Conservation (phyloP, 2,888 invertebrate species). For the Dynastes hyllus region DNA sequence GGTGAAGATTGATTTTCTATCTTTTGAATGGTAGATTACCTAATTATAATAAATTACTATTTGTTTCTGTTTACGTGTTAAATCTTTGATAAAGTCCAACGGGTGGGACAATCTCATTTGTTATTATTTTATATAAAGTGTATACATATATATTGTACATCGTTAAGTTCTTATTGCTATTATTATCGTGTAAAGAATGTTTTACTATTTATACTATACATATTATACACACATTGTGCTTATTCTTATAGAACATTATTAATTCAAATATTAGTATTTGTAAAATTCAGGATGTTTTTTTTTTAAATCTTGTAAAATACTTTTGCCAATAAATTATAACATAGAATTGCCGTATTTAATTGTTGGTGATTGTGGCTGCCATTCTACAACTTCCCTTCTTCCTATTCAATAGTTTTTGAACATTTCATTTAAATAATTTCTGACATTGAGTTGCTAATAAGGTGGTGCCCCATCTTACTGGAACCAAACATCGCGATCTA, state of each 20-base stretch:
- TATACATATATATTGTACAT: constrained; percentile 28
- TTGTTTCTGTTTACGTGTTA: too few relatives aligned
- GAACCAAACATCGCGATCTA: too few relatives aligned
- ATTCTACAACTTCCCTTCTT: too few relatives aligned
- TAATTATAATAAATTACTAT: too few relatives aligned
- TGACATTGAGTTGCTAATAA: too few relatives aligned
- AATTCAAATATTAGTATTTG: constrained; percentile 35
- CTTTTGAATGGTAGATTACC: too few relatives aligned
- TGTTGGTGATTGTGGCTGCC: neutral
- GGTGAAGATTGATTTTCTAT: too few relatives aligned
- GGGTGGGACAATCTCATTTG: neutral
- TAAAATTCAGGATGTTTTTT: constrained; percentile 26
- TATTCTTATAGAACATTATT: constrained; percentile 28
- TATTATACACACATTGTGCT: constrained; percentile 33
- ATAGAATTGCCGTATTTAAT: neutral
- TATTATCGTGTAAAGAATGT: constrained; percentile 32
- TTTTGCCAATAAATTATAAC: constrained; percentile 42
- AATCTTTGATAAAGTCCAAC: too few relatives aligned
- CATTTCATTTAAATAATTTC: too few relatives aligned
- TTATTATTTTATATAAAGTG: constrained; percentile 11
- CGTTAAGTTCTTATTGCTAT: constrained; percentile 22
- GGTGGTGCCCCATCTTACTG: too few relatives aligned
- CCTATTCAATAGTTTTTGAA: too few relatives aligned
- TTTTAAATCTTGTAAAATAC: constrained; percentile 30
- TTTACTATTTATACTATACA: constrained; percentile 41